Conservation (phyloP, 2,888 invertebrate species). For the Bhutanitis thaidina region DNA sequence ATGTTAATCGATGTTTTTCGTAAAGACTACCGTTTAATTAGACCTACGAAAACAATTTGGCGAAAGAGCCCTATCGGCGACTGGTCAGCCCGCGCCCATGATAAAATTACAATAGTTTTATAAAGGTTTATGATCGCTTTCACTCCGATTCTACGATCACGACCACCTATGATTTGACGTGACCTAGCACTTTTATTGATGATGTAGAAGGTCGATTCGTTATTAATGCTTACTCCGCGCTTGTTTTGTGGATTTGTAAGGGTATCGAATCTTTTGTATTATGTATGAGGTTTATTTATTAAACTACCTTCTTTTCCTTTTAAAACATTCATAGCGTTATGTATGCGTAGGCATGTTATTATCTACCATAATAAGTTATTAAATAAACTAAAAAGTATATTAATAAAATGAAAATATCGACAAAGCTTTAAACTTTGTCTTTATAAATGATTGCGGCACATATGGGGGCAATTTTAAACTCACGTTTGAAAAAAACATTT, state of each 20-base stretch:
- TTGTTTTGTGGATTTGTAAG: background rate
- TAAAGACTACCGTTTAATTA: background rate
- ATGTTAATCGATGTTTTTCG: background rate
- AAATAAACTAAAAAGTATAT: too few species aligned
- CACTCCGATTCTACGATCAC: background rate
- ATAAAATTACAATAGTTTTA: slow-evolving; percentile 10
- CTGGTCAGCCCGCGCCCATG: slow-evolving; percentile 4
- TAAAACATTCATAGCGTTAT: too few species aligned
- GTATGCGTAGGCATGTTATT: background rate
- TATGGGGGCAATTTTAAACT: too few species aligned
- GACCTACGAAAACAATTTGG: background rate
- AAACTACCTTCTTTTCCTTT: background rate
- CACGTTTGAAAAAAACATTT: too few species aligned
- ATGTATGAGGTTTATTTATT: background rate
- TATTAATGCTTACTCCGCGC: background rate
- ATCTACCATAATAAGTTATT: too few species aligned
- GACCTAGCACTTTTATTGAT: slow-evolving; percentile 3
- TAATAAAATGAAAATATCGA: too few species aligned
- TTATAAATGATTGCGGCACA: too few species aligned
- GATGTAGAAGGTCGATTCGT: background rate
- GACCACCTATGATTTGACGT: background rate
- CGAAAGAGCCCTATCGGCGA: slow-evolving; percentile 1
- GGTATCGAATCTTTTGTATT: background rate
- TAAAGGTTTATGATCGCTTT: background rate
- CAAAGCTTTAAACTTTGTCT: too few species aligned